Evolutionary conservation across 2,797 vertebrate genomes (phyloP), one percentile per base, ranked within the genome.

Genomic region (Peromyscus attwateri): DNA sequence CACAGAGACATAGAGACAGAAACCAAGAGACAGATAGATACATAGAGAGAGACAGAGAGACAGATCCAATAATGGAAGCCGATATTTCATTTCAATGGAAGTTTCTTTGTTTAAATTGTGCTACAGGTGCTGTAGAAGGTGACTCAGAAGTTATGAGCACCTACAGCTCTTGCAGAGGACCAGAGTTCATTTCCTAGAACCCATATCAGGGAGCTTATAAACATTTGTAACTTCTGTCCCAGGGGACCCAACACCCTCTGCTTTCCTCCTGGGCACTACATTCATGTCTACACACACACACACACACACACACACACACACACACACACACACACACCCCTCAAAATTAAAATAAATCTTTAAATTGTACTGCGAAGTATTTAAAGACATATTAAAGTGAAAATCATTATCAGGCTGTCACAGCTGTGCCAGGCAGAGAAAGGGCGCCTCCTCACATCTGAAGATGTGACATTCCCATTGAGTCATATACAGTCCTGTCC

Each of bases 371-470:
- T 57, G 3, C 6, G 52, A 80, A 76, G 29, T 66, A 17, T 82
- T 82, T 73, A 85, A 91, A 85, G 37, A 12, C n/a, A 91, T 29
- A 25, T n/a, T 55, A 37, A 31, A 73, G 52, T 88, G 70, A 95
- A 94, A 84, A 46, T 46, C 31, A 76, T 23, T 55, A 13, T 25
- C 21, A n/a, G 12, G 19, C 3, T 14, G 43, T 40, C 71, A 21
- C 2, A 76, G 12, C 13, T 88, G 13, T 37, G 29, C 29, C 43
- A 52, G 0, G 14, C 57, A 55, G 21, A 34, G 3, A 64, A 71
- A 71, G 25, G 43, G 14, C 0, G 0, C 6, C 29, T 52, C 34
- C 0, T 40, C 5, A 0, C 73, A 16, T 13, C n/a, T 76, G 76
- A 60, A 43, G 49, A n/a, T 6, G 31, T 76, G 77, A 60, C 3